Base-by-base conservation (phyloP, 2,113 vertebrate species). In the Echinops telfairi region DNA sequence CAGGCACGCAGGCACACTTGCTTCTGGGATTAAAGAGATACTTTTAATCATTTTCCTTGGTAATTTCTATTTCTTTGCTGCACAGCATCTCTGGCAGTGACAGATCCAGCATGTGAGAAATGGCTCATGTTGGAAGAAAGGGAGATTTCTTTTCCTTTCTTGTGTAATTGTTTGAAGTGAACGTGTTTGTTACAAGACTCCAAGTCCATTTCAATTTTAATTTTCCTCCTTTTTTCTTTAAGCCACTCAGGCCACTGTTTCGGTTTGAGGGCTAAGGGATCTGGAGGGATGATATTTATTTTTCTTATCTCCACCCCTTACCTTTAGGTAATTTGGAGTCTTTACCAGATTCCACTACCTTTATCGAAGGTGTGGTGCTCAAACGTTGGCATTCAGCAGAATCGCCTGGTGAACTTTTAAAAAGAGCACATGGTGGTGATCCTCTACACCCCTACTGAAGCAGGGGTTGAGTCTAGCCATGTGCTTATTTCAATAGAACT, bases 11-110 rank as follows among this genome's bases (percentile, higher is more conserved):
- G 53, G 6, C 12, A 31, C 17, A 22, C 29, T 86, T 1, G 0
- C 6, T 86, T 86, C n/a, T 95, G 29, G 77, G 83, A 47, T 57
- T 47, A 29, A 92, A 94, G 58, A 80, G 58, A 23, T 33, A 10
- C 5, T 78, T 81, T 89, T 53, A 43, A 73, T 83, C 70, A 60
- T 47, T 8, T 89, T 53, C 47, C n/a, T 86, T 0, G 47, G 16
- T 75, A 58, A 66, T 0, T 15, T 38, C 36, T 36, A 0, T 68
- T 17, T 68, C 38, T 38, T 57, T 62, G 16, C 14, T 66, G 14
- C 14, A 57, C 2, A 33, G 6, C 83, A 29, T 81, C 36, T 79
- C 71, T 60, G 3, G n/a, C n/a, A 83, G 47, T 64, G 81, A 81
- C 6, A 36, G 29, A 64, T 43, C 53, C 53, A 6, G 75, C 25